Evolutionary conservation across 2,113 vertebrate genomes (phyloP).

Genomic region (Macroglossus sobrinus): DNA sequence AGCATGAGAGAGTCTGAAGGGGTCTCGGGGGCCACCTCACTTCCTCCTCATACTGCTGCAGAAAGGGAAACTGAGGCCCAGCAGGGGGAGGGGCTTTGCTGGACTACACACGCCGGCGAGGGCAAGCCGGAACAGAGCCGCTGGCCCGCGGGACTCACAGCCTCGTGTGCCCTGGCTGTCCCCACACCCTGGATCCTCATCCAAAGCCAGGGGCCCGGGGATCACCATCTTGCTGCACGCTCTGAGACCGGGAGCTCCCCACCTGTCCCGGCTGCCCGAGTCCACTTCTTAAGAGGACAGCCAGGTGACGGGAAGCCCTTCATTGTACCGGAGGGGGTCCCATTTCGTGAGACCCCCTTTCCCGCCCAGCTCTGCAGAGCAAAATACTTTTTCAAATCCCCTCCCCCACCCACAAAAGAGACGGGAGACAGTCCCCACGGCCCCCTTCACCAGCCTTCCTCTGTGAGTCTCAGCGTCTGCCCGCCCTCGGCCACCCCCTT

Average conservation of each 20-base stretch:
- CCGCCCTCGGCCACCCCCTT: not conserved
- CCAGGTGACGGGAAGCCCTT: not conserved
- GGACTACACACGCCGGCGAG: accelerated
- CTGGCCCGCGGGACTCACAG: accelerated
- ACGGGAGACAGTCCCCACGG: accelerated
- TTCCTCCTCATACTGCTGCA: not conserved
- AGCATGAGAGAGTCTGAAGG: accelerated
- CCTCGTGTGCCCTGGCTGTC: accelerated
- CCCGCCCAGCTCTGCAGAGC: not conserved
- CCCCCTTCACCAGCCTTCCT: accelerated
- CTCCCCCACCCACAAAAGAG: accelerated
- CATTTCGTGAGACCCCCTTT: not conserved
- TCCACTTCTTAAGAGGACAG: accelerated
- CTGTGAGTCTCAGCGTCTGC: not conserved
- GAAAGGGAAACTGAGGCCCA: not conserved
- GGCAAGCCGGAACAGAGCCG: not conserved
- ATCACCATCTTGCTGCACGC: not conserved
- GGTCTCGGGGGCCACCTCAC: accelerated
- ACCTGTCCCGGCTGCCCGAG: not conserved
- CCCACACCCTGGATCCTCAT: not conserved
- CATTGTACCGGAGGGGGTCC: accelerated
- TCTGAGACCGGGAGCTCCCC: not conserved
- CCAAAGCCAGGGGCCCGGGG: accelerated
- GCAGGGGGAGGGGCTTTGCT: accelerated
- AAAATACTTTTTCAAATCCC: not conserved